These are phyloP conservation scores for Rhinolophus ferrumequinum DNA, from an alignment of 2,113 vertebrate species.

Conservation along the genomic window DNA sequence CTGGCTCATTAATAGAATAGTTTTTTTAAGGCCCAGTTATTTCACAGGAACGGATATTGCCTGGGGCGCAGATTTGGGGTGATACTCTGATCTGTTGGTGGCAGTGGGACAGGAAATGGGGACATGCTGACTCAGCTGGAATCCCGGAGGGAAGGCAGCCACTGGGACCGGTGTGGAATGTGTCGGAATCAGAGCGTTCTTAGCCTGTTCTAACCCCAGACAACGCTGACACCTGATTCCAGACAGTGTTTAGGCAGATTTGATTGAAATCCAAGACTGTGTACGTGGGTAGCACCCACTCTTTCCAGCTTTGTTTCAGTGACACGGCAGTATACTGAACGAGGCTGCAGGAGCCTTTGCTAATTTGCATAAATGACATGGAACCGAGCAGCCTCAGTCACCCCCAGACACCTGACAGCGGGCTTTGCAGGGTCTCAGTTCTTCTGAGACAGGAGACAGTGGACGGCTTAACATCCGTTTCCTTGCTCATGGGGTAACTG, in stretches of 20 bases:
- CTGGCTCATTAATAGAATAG: background rate
- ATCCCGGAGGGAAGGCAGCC: background rate
- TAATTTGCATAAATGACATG: background rate
- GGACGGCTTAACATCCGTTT: no score
- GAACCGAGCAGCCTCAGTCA: no score
- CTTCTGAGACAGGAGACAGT: no score
- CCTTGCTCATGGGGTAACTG: no score
- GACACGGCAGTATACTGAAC: background rate
- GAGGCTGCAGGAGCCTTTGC: background rate
- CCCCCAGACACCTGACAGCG: no score
- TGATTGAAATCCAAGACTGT: background rate
- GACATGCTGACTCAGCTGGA: background rate
- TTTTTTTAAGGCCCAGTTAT: background rate
- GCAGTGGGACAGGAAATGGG: background rate
- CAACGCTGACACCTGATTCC: background rate
- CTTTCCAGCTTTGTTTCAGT: background rate
- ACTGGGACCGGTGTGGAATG: background rate
- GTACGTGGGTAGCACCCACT: background rate
- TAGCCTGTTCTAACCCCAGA: background rate
- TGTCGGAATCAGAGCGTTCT: background rate
- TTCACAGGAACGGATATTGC: background rate
- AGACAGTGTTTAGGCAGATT: background rate
- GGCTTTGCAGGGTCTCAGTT: no score
- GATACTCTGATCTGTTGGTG: no score
- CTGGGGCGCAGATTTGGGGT: background rate